These are phyloP conservation scores for Onychomys torridus DNA, from an alignment of 2,797 vertebrate species.

Conservation along the genomic window DNA sequence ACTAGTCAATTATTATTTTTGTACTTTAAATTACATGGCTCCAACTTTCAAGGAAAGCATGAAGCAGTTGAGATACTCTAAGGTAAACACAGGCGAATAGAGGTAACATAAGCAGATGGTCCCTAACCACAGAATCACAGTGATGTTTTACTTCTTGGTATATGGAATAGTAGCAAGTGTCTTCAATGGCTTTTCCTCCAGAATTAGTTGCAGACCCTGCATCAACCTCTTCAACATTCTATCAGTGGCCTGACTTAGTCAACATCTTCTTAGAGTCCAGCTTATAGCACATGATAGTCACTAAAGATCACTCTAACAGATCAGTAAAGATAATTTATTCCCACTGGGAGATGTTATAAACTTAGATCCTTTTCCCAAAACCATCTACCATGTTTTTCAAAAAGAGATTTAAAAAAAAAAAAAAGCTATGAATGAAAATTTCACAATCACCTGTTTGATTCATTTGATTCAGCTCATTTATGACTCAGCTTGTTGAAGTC, in stretches of 20 bases:
- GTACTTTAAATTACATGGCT: neutral
- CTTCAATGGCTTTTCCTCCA: neutral
- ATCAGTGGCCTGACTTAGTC: conserved; percentile 1
- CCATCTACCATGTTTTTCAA: neutral
- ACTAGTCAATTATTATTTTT: neutral
- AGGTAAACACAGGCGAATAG: neutral
- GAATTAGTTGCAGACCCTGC: neutral
- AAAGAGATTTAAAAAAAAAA: neutral
- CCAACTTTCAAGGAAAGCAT: neutral
- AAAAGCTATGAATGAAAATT: neutral
- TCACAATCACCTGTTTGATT: conserved; percentile 13
- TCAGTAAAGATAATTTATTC: neutral
- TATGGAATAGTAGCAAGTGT: conserved; percentile 13
- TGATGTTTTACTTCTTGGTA: conserved; percentile 32
- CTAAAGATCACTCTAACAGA: neutral
- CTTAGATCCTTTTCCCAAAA: conserved; percentile 12
- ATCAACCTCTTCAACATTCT: neutral
- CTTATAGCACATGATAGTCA: neutral
- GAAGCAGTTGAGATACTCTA: neutral
- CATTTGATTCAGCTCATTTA: conserved; percentile 11
- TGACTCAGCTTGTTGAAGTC: neutral
- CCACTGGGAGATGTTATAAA: neutral
- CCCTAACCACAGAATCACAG: conserved; percentile 8
- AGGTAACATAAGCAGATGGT: neutral
- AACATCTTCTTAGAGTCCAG: neutral